These are phyloP conservation scores for Choloepus hoffmanni DNA, from an alignment of 2,113 vertebrate species.

Conservation along the genomic window DNA sequence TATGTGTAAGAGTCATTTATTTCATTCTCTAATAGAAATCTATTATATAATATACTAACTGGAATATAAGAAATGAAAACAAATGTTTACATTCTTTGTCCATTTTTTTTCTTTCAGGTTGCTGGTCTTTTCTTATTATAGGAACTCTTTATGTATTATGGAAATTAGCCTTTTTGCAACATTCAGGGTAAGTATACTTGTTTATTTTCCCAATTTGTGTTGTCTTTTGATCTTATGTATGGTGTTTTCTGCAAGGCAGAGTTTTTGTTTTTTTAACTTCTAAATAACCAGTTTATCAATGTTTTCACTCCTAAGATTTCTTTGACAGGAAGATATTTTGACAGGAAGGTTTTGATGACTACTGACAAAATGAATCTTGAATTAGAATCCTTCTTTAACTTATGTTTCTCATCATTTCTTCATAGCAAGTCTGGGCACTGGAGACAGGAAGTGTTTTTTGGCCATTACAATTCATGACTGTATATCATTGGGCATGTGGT, in stretches of 20 bases:
- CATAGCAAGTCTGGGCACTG: not conserved
- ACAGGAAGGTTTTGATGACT: not conserved
- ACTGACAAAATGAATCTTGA: not conserved
- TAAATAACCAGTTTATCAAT: not conserved
- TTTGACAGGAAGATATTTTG: not conserved
- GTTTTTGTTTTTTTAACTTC: not conserved
- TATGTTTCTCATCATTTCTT: not conserved
- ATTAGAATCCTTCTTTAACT: not conserved
- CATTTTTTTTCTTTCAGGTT: not conserved
- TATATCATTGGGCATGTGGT: not conserved
- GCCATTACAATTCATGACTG: not conserved
- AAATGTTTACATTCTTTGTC: not conserved
- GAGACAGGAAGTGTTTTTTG: not conserved
- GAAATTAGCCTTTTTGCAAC: not conserved
- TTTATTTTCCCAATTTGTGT: not conserved
- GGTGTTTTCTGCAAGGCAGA: not conserved
- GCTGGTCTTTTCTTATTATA: not conserved
- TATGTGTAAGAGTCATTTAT: not conserved
- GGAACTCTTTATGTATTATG: not conserved
- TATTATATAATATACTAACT: not conserved
- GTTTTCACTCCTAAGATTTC: not conserved
- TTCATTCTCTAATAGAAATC: not conserved
- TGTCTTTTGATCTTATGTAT: not conserved
- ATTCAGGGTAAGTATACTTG: not conserved
- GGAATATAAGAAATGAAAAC: not conserved